Conservation (phyloP, 2,113 vertebrate species). For the Muntiacus muntjak region DNA sequence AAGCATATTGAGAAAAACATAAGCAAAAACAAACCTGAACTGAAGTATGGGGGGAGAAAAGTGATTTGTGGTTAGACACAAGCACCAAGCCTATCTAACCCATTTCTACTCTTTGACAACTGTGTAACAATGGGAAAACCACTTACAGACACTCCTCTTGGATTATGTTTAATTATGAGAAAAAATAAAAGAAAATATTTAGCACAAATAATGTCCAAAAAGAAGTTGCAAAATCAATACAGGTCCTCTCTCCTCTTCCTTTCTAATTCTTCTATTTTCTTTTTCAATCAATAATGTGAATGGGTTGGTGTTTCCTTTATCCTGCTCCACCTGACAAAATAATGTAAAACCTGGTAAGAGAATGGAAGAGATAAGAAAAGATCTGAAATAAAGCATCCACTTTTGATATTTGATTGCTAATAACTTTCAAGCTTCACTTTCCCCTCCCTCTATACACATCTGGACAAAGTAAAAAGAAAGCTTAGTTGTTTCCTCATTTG, state of each 20-base stretch:
- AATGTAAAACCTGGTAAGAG: neutral
- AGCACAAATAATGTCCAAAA: neutral
- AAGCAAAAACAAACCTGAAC: neutral
- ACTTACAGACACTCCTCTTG: neutral
- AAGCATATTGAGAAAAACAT: neutral
- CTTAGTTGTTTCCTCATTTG: neutral
- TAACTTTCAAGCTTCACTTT: neutral
- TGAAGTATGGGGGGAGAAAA: neutral
- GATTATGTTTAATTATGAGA: neutral
- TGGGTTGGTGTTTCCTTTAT: neutral
- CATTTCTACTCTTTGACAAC: neutral
- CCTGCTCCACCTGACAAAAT: neutral
- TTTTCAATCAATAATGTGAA: neutral
- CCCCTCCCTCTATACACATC: neutral
- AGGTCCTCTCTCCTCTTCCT: neutral
- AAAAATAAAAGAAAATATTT: neutral
- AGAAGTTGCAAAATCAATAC: neutral
- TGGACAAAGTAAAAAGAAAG: neutral
- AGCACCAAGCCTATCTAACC: neutral
- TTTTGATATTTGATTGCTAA: neutral
- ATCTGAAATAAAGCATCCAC: neutral
- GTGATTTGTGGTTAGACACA: neutral
- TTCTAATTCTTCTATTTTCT: neutral
- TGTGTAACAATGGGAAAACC: neutral
- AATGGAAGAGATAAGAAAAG: neutral